Percentiles rank a stretch among this genome's conserved stretches.
phyloP scores from a whole-genome alignment of 2,797 vertebrate genomes.

The Syndactyla subalaris region DNA sequence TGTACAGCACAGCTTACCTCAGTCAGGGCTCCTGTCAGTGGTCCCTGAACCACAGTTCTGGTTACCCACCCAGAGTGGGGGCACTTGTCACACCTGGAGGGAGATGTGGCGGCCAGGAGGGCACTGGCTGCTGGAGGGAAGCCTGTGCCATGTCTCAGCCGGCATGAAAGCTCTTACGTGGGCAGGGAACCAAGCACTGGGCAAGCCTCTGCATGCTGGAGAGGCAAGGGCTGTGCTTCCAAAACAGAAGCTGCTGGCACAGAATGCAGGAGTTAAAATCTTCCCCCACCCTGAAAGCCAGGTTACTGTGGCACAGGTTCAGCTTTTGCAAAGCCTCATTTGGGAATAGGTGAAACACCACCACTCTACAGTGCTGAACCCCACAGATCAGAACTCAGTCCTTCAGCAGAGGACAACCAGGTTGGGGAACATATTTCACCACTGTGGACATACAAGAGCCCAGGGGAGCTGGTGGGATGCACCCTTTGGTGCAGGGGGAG shows the following conservation, averaged over 20 bases:
- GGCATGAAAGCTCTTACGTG: not conserved
- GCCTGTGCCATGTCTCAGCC: not conserved
- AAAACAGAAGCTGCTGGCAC: not conserved
- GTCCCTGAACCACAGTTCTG: not conserved
- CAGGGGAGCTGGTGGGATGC: not conserved
- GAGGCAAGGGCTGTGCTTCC: not conserved
- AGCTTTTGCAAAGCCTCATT: not conserved
- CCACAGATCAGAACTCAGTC: too few relatives aligned
- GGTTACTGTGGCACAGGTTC: not conserved
- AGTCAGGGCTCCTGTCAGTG: not conserved
- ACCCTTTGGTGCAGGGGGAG: fast-evolving
- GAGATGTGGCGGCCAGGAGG: not conserved
- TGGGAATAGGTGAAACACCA: not conserved
- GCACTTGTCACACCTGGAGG: not conserved
- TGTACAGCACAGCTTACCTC: not conserved
- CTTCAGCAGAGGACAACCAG: not conserved
- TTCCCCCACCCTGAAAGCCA: not conserved
- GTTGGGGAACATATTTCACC: not conserved
- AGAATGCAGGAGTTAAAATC: not conserved
- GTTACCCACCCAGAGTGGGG: not conserved
- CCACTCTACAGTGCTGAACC: fast-evolving
- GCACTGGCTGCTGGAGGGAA: not conserved
- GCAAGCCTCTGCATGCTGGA: not conserved
- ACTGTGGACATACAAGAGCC: not conserved
- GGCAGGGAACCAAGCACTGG: not conserved